Percentiles rank a stretch among this genome's conserved stretches.
Conservation (phyloP, 1,140 invertebrate species). For the Drosophila oshimai region DNA sequence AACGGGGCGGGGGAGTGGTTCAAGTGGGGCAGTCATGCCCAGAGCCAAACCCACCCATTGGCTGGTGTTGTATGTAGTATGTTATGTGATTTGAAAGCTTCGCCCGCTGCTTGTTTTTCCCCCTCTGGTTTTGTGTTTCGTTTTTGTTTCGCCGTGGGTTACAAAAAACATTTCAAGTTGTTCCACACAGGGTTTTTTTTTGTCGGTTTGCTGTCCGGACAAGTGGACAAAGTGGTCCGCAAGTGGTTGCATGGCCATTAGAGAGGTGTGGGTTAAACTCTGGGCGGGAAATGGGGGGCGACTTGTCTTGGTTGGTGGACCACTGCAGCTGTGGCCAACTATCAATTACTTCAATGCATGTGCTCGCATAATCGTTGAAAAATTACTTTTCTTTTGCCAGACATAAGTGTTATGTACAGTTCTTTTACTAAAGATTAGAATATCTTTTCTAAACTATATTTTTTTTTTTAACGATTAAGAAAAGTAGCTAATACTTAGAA, state of each 20-base stretch:
- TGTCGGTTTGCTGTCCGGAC: slow-evolving; percentile 27
- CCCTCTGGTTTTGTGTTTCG: slow-evolving; percentile 9
- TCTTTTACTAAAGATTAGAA: too few relatives aligned
- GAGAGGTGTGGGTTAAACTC: not conserved
- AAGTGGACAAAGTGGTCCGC: slow-evolving; percentile 34
- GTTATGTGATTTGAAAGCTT: slow-evolving; percentile 36
- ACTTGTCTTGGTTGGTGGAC: not conserved
- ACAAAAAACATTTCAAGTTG: slow-evolving; percentile 40
- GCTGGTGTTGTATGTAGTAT: slow-evolving; percentile 21
- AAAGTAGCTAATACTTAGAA: too few relatives aligned
- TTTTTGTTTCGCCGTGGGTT: slow-evolving; percentile 26
- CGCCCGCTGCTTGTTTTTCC: slow-evolving; percentile 9
- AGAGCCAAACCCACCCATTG: slow-evolving; percentile 20
- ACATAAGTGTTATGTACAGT: not conserved
- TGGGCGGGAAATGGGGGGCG: slow-evolving; percentile 1
- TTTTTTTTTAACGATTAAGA: too few relatives aligned
- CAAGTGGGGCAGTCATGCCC: slow-evolving; percentile 25
- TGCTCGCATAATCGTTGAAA: not conserved
- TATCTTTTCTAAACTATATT: too few relatives aligned
- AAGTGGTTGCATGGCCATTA: slow-evolving; percentile 30
- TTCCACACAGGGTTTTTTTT: slow-evolving; percentile 17
- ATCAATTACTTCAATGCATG: slow-evolving; percentile 15
- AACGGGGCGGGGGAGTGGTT: slow-evolving; percentile 15
- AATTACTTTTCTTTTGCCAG: not conserved
- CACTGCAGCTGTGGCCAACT: slow-evolving; percentile 28